Evolutionary conservation across 2,113 vertebrate genomes (phyloP).

Genomic region (Cheilinus undulatus): DNA sequence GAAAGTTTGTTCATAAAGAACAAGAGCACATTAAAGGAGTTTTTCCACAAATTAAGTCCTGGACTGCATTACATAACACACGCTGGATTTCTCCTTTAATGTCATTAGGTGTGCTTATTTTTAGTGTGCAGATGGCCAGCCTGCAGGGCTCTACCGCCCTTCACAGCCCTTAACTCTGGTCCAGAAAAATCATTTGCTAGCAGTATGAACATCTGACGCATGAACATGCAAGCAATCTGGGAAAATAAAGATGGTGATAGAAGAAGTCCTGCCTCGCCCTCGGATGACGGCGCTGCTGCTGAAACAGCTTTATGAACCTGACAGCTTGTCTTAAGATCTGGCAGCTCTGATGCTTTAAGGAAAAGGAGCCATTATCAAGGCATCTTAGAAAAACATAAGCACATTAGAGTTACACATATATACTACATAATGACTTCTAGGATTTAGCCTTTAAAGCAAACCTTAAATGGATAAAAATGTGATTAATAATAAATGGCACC

Average conservation of each 20-base stretch:
- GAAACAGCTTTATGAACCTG: background rate
- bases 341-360: background rate
- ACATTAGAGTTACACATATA: too few species aligned
- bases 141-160: slow-evolving; percentile 54
- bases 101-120: slow-evolving; percentile 47
- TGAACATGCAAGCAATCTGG: slow-evolving; percentile 15
- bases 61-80: background rate
- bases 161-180: slow-evolving; percentile 27
- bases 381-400: background rate
- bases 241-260: slow-evolving; percentile 17
- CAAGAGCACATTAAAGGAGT: background rate
- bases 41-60: background rate
- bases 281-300: background rate
- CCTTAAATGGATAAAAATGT: background rate
- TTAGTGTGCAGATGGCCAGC: slow-evolving; percentile 64
- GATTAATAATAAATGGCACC: too few species aligned
- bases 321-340: background rate
- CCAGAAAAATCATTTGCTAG: slow-evolving; percentile 25
- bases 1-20: background rate
- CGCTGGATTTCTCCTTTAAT: slow-evolving; percentile 21
- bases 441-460: too few species aligned
- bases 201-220: slow-evolving; percentile 37
- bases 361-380: background rate
- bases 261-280: background rate
- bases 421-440: too few species aligned